Conservation (phyloP, 30 jellyfish, hydroid and myxozoan species). For the Turritopsis dohrnii region DNA sequence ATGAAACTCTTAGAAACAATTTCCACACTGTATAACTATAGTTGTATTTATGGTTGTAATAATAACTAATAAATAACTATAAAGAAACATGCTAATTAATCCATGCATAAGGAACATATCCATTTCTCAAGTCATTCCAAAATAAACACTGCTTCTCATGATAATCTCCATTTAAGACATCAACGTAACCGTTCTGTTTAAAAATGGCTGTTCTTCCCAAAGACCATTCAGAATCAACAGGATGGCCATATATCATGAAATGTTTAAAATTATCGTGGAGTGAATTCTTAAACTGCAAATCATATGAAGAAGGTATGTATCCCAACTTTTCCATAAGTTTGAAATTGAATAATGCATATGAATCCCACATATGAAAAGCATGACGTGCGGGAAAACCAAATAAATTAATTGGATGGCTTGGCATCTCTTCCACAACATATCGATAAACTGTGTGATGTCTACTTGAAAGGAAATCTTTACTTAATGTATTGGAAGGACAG, state of each 20-base stretch:
- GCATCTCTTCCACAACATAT: conserved; percentile 41
- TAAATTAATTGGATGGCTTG: conserved; percentile 22
- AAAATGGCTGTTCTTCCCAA: conserved; percentile 19
- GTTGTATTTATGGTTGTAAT: neutral
- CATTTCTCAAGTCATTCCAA: conserved; percentile 28
- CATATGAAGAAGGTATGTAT: neutral
- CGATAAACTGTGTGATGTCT: conserved; percentile 35
- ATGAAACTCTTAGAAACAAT: no score
- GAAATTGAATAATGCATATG: conserved; percentile 31
- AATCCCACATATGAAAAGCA: conserved; percentile 34
- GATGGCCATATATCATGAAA: conserved; percentile 37
- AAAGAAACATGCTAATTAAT: neutral
- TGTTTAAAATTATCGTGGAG: conserved; percentile 22
- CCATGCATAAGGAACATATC: conserved; percentile 31
- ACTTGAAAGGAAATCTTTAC: conserved; percentile 11
- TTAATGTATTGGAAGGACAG: conserved; percentile 35
- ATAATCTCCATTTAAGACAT: neutral
- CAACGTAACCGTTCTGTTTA: conserved; percentile 8
- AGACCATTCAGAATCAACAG: conserved; percentile 9
- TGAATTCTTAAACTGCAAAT: conserved; percentile 8
- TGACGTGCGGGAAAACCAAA: conserved; percentile 20
- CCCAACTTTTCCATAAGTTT: neutral
- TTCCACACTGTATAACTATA: neutral
- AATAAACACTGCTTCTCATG: conserved; percentile 18
- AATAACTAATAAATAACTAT: neutral